These are phyloP conservation scores for Pterocles burchelli DNA, from an alignment of 2,113 vertebrate genomes.

Conservation along the genomic window DNA sequence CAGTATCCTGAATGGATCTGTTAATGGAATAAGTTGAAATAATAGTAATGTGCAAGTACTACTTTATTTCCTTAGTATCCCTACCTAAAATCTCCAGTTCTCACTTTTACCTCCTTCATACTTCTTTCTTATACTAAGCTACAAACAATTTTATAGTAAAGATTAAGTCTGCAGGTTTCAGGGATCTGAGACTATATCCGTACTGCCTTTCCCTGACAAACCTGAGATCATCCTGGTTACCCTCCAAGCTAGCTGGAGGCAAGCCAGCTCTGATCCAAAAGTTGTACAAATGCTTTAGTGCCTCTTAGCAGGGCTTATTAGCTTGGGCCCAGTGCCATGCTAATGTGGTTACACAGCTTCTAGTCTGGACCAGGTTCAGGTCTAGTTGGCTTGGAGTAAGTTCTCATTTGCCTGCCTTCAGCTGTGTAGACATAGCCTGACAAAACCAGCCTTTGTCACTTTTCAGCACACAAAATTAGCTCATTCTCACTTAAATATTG, in stretches of 20 bases:
- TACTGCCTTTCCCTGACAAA: not conserved
- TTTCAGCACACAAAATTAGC: not conserved
- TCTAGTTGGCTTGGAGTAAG: constrained; percentile 1
- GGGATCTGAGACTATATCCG: not conserved
- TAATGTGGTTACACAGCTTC: constrained; percentile 63
- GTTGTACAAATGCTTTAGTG: constrained; percentile 50
- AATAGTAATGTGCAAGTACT: not conserved
- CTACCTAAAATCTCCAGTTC: not conserved
- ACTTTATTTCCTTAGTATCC: not conserved
- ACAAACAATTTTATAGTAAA: not conserved
- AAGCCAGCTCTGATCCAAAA: constrained; percentile 52
- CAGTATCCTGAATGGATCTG: not conserved
- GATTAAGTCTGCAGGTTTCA: not conserved
- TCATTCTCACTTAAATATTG: not conserved
- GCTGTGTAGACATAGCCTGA: not conserved
- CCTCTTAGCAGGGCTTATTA: constrained; percentile 56
- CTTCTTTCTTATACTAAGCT: not conserved
- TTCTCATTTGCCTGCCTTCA: not conserved
- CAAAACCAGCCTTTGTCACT: not conserved
- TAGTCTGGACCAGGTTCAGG: constrained; percentile 51
- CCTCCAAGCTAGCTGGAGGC: constrained; percentile 29
- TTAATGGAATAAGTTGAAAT: not conserved
- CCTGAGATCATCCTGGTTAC: constrained; percentile 28
- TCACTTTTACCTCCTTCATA: not conserved
- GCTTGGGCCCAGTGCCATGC: constrained; percentile 38